These are phyloP conservation scores for Euproctis similis DNA, from an alignment of 2,888 invertebrate species.

Conservation along the genomic window DNA sequence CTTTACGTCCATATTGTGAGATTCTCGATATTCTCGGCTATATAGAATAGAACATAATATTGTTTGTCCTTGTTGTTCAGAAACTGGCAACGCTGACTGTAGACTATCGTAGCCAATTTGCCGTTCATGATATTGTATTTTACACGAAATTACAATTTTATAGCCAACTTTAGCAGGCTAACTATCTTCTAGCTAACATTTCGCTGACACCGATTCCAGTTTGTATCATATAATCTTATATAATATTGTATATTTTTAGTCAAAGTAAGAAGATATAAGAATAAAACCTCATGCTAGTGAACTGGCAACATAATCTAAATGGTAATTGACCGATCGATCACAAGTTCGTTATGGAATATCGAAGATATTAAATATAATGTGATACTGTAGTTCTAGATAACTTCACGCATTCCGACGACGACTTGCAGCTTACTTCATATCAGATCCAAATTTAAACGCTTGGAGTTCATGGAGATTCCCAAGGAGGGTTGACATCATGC, in stretches of 20 bases:
- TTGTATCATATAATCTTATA: too few species aligned
- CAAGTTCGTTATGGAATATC: slow-evolving; percentile 36
- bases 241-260: too few species aligned
- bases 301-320: too few species aligned
- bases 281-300: too few species aligned
- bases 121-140: slow-evolving; percentile 17
- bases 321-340: slow-evolving; percentile 46
- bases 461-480: slow-evolving; percentile 36
- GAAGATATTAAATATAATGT: slow-evolving; percentile 51
- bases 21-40: too few species aligned
- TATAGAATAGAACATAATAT: slow-evolving; percentile 1
- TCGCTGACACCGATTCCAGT: background rate
- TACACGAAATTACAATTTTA: slow-evolving; percentile 15
- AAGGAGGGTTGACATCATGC: slow-evolving; percentile 14
- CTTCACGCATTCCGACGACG: slow-evolving; percentile 44
- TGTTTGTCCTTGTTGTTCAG: slow-evolving; percentile 10
- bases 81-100: slow-evolving; percentile 12
- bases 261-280: too few species aligned
- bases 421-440: slow-evolving; percentile 24
- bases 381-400: slow-evolving; percentile 59
- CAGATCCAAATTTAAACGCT: slow-evolving; percentile 59
- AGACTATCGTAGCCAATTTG: slow-evolving; percentile 15
- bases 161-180: slow-evolving; percentile 3
- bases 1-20: too few species aligned
- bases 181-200: background rate